Base-by-base conservation (phyloP, 1,140 invertebrate genomes). In the Rhysida immarginata region DNA sequence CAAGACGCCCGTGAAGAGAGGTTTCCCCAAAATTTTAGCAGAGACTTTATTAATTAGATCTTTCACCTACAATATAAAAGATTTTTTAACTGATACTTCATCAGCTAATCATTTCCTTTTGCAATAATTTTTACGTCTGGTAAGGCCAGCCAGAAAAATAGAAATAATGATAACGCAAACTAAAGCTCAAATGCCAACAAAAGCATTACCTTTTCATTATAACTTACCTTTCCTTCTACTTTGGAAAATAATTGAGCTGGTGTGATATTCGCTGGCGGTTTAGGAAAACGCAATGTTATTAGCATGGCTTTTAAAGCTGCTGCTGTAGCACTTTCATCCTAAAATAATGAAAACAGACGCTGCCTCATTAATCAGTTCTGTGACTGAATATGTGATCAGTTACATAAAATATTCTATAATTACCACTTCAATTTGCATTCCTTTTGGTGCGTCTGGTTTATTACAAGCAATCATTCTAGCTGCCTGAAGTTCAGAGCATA, bases 261-360 rank as follows among this genome's bases (percentile, higher is more conserved):
- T 13, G 81, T 81, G 43, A 95, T 84, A 66, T 85, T 82, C 11
- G 82, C 76, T 13, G 90, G 89, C 49, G 91, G 85, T 66, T 90
- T 92, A 26, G 83, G 81, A 66, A 93, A 82, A 48, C 83, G 80
- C 16, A 96, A 71, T 20, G 80, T 76, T 55, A 83, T 79, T 11
- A 90, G 65, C 62, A 93, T 82, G 43, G 81, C 75, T 66, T 84
- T 83, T 57, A 96, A 68, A 65, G 82, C 75, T 58, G 76, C 79
- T 5, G 88, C 88, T 42, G 84, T 81, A 44, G 80, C 76, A 65
- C 81, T 85, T 75, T 93, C 89, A 69, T 79, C 75, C 83, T 90
- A 66, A 27, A 74, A 70, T n/a, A n/a, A n/a, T n/a, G n/a, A n/a
- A n/a, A n/a, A n/a, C n/a, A n/a, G n/a, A n/a, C n/a, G n/a, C n/a